A percentile compares a stretch with the other conserved stretches of the same genome.
phyloP scores from a whole-genome alignment of 92 coral and sea anemone species.

The Muricea muricata region DNA sequence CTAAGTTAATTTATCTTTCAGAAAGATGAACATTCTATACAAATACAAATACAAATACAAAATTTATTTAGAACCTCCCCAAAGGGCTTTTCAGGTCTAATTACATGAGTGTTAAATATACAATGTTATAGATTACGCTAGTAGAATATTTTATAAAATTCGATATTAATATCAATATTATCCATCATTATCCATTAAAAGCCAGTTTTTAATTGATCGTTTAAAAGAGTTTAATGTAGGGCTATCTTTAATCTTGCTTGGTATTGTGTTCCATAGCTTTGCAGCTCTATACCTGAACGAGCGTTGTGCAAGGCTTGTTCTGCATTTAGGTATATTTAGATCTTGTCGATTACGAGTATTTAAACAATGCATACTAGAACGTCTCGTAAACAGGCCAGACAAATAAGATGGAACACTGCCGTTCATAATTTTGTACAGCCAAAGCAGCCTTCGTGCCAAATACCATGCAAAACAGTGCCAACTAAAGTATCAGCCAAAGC shows the following conservation, averaged over 20 bases:
- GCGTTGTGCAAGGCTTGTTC: not conserved
- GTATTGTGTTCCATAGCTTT: slow-evolving; percentile 1
- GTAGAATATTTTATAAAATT: not conserved
- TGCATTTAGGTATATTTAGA: not conserved
- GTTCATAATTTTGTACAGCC: not conserved
- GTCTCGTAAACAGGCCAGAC: not conserved
- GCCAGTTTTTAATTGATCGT: not conserved
- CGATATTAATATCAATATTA: not conserved
- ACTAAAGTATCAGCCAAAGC: no score
- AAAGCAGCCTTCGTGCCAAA: no score
- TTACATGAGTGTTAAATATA: not conserved
- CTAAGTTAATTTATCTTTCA: no score
- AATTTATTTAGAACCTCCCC: slow-evolving; percentile 15
- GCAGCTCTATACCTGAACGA: slow-evolving; percentile 7
- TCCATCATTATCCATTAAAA: not conserved
- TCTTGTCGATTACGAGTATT: not conserved
- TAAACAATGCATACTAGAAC: not conserved
- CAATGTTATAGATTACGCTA: not conserved
- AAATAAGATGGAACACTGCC: not conserved
- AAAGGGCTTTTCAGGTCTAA: slow-evolving; percentile 23
- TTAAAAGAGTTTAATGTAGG: not conserved
- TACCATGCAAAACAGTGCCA: no score
- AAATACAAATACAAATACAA: no score
- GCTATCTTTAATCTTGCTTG: not conserved
- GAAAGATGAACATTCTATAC: no score